Evolutionary conservation across 2,113 vertebrate genomes (phyloP).

Genomic region (Ophiodon elongatus): DNA sequence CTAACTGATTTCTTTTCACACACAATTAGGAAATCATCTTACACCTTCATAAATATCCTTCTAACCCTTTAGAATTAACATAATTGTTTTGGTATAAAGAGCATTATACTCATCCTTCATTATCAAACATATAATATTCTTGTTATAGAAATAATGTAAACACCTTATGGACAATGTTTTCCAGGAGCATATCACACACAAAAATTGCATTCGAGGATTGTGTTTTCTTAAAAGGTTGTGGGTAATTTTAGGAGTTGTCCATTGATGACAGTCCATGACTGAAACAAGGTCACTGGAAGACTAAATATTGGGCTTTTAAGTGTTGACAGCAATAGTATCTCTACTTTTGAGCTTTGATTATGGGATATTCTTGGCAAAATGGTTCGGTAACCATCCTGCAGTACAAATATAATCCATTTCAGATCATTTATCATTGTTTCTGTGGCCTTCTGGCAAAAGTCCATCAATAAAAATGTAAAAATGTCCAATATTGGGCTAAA

Average conservation of each 20-base stretch:
- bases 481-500: constrained; percentile 13
- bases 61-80: constrained; percentile 55
- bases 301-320: constrained; percentile 5
- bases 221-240: background rate
- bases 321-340: background rate
- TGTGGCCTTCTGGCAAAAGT: constrained; percentile 14
- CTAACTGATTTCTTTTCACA: constrained; percentile 40
- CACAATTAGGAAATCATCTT: constrained; percentile 19
- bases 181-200: constrained; percentile 17
- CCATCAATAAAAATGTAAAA: constrained; percentile 24
- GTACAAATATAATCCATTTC: constrained; percentile 9
- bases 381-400: constrained; percentile 30
- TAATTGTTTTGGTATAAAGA: constrained; percentile 45
- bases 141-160: constrained; percentile 52
- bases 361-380: constrained; percentile 1
- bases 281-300: background rate
- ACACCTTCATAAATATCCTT: constrained; percentile 69
- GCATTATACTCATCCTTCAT: constrained; percentile 59
- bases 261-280: background rate
- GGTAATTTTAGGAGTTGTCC: background rate
- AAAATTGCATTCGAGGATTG: background rate
- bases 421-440: background rate
- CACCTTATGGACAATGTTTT: constrained; percentile 32
- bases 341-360: constrained; percentile 11
- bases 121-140: constrained; percentile 44